Base-by-base conservation (phyloP, 1,140 invertebrate species). In the Harlomillsia oculata region DNA sequence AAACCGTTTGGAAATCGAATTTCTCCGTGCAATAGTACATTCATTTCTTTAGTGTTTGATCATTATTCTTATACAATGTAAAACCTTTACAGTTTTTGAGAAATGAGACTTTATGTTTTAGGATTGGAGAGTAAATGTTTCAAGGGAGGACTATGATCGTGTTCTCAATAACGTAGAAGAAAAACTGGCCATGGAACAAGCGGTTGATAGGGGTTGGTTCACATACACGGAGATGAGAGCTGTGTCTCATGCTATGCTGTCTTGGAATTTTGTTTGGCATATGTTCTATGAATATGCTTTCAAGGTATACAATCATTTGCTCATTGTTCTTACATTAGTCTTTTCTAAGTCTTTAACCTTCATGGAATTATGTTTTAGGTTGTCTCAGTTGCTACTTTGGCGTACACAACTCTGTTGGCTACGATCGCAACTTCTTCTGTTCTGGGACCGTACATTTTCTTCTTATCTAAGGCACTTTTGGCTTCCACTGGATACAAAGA, bases 11-110 rank as follows among this genome's bases (percentile, higher is more conserved):
- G 92, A 97, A 77, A 77, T 81, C 48, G 81, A 92, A 64, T 96
- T 96, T 75, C 78, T 97, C 6, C 75, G 78, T 62, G 90, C 90
- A 62, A 90, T 97, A 69, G 91, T 94, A 78, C 81, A 79, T 74
- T 49, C 21, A 41, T 14, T 45, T 29, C 44, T 45, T 37, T 13
- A 37, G 11, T 43, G 16, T 23, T 2, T 21, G 8, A 56, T 18
- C 13, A 55, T 36, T 20, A 55, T 30, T 50, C 16, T 49, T 56
- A 20, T 37, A 21, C n/a, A n/a, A n/a, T n/a, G n/a, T n/a, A n/a
- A n/a, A n/a, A n/a, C n/a, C n/a, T n/a, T n/a, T n/a, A n/a, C n/a
- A n/a, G n/a, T n/a, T n/a, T n/a, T n/a, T n/a, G n/a, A n/a, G n/a
- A n/a, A n/a, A n/a, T n/a, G n/a, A n/a, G 28, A 45, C 60, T 48